Base-by-base conservation (phyloP, 1,140 invertebrate genomes). In the Penaeus japonicus region DNA sequence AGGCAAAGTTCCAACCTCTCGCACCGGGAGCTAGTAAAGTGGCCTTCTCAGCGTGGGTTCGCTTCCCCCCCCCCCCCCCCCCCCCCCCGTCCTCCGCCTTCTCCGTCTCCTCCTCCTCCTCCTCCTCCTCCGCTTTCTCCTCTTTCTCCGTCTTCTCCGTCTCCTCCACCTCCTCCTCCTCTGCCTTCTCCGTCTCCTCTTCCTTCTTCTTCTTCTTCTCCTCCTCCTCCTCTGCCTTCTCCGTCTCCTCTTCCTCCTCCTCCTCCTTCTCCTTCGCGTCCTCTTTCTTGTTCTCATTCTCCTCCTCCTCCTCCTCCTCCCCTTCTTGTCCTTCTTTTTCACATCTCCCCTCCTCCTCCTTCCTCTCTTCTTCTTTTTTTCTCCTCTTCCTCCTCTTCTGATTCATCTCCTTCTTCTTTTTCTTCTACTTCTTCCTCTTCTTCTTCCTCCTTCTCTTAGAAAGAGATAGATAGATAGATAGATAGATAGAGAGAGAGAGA, bases 1-100 rank as follows among this genome's bases (percentile, higher is more conserved):
- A 70, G 85, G 75, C 77, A 80, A 86, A 86, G 85, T 86, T 86
- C 75, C 85, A 73, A 79, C 54, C 75, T 79, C 75, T 47, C 55
- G 53, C 65, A 39, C 47, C 27, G 75, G 75, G 10, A 27, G 75
- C 35, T 35, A 47, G n/a, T 73, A 77, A 27, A 53, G 53, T 35
- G 55, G 47, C 55, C 39, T 47, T 47, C 47, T 47, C 47, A 10
- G 15, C 15, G 47, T 47, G 47, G 47, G 47, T 47, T 32, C 53
- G 27, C n/a, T 32, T 54, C 30, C 47, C 62, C 1, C 27, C 57
- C 62, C 27, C 32, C 15, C 18, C 35, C 65, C 62, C n/a, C 10
- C 82, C 39, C 35, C 32, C 15, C 35, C 81, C 22, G 5, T 20
- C 39, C 0, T 1, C 20, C 24, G 17, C 10, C 55, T 54, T 27